A percentile compares a stretch with the other conserved stretches of the same genome.
phyloP scores from a whole-genome alignment of 2,113 vertebrate genomes.

The Argyrosomus japonicus region DNA sequence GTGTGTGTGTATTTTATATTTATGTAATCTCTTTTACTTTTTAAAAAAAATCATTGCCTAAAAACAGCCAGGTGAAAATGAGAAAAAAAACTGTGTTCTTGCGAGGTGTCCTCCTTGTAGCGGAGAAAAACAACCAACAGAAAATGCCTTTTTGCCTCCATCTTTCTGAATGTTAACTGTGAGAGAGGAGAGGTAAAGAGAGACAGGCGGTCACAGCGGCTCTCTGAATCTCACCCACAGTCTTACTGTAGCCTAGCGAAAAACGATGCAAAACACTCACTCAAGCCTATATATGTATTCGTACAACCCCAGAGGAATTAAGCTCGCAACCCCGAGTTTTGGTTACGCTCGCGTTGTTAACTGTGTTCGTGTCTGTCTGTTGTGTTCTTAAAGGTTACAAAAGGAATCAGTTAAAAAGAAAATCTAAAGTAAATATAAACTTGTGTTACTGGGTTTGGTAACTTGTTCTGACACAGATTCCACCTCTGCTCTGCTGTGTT shows the following conservation, averaged over 20 bases:
- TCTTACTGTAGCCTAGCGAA: constrained; percentile 82
- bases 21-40: constrained; percentile 57
- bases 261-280: constrained; percentile 80
- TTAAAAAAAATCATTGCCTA: constrained; percentile 67
- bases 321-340: constrained; percentile 26
- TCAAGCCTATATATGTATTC: constrained; percentile 74
- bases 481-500: constrained; percentile 33
- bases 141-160: constrained; percentile 80
- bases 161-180: constrained; percentile 81
- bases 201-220: constrained; percentile 40
- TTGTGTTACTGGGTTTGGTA: constrained; percentile 5
- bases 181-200: constrained; percentile 67
- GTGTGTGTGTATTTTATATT: constrained; percentile 66
- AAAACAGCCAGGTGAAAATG: constrained; percentile 67
- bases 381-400: constrained; percentile 57
- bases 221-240: constrained; percentile 77
- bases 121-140: constrained; percentile 73
- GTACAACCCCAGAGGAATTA: constrained; percentile 62
- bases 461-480: constrained; percentile 20
- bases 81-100: constrained; percentile 59
- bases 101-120: constrained; percentile 73
- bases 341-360: constrained; percentile 55
- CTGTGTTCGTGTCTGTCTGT: constrained; percentile 57
- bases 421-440: not conserved
- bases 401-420: constrained; percentile 47